Conservation (phyloP, 2,888 invertebrate genomes). For the Eristalis intricaria region DNA sequence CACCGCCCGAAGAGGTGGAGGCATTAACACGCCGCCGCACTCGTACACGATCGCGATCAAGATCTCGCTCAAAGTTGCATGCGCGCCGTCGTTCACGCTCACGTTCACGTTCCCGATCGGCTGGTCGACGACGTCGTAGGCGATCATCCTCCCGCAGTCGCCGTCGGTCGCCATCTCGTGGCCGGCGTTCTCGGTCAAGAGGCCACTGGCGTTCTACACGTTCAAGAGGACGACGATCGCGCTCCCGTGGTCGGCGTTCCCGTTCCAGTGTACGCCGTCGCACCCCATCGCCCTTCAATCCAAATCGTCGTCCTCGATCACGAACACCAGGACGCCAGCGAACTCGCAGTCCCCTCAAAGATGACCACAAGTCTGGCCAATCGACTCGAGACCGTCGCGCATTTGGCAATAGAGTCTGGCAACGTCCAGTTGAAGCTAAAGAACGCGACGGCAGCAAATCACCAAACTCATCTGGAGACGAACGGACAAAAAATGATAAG, state of each 20-base stretch:
- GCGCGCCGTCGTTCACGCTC: conserved; percentile 70
- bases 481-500: background rate
- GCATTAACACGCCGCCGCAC: conserved; percentile 37
- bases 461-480: conserved; percentile 21
- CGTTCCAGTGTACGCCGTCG: conserved; percentile 81
- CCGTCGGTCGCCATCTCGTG: conserved; percentile 35
- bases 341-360: conserved; percentile 83
- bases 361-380: conserved; percentile 66
- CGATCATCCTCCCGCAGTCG: conserved; percentile 10
- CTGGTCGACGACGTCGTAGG: conserved; percentile 38
- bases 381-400: conserved; percentile 39
- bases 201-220: conserved; percentile 45
- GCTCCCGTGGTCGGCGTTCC: conserved; percentile 82
- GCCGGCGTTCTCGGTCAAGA: conserved; percentile 73
- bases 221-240: conserved; percentile 38
- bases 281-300: conserved; percentile 81
- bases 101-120: conserved; percentile 64
- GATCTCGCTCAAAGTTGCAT: conserved; percentile 64
- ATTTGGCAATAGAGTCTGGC: conserved; percentile 76
- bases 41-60: conserved; percentile 73
- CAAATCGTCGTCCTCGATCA: conserved; percentile 82
- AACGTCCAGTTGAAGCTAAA: conserved; percentile 46
- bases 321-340: conserved; percentile 67
- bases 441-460: background rate
- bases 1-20: conserved; percentile 78